Conservation (phyloP, 92 coral and sea anemone genomes). For the Montipora capitata region DNA sequence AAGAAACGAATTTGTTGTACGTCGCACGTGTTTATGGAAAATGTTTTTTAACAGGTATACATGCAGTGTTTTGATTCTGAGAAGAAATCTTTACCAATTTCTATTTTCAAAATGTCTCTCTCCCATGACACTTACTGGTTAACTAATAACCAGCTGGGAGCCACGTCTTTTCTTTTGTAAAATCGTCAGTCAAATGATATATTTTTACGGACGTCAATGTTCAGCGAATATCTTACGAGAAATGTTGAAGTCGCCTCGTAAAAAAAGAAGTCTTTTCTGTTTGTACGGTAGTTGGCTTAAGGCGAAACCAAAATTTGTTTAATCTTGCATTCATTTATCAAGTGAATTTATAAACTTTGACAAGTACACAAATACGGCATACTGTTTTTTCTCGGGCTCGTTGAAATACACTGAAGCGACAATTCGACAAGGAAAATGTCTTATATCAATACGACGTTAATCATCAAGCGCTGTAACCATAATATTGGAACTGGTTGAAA, state of each 20-base stretch:
- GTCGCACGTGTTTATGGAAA: neutral
- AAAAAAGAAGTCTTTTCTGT: too few relatives aligned
- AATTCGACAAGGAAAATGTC: slow-evolving; percentile 1
- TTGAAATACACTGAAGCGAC: neutral
- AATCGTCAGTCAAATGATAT: neutral
- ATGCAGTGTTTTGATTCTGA: slow-evolving; percentile 17
- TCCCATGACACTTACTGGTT: neutral
- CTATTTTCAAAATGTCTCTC: neutral
- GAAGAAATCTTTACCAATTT: neutral
- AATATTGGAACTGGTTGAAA: neutral
- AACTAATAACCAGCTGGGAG: neutral
- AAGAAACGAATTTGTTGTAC: neutral
- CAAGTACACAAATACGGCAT: too few relatives aligned
- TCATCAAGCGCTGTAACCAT: neutral
- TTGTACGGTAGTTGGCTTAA: too few relatives aligned
- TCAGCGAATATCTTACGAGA: neutral
- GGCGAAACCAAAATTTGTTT: neutral
- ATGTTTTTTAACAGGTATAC: neutral
- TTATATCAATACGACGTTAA: neutral
- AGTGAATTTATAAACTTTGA: too few relatives aligned
- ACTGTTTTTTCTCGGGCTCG: too few relatives aligned
- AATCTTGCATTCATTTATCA: too few relatives aligned
- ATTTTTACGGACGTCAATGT: neutral
- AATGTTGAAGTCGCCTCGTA: too few relatives aligned
- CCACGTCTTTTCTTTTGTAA: neutral